phyloP scores from a whole-genome alignment of 2,888 invertebrate species.

The Acholoe squamosa region DNA sequence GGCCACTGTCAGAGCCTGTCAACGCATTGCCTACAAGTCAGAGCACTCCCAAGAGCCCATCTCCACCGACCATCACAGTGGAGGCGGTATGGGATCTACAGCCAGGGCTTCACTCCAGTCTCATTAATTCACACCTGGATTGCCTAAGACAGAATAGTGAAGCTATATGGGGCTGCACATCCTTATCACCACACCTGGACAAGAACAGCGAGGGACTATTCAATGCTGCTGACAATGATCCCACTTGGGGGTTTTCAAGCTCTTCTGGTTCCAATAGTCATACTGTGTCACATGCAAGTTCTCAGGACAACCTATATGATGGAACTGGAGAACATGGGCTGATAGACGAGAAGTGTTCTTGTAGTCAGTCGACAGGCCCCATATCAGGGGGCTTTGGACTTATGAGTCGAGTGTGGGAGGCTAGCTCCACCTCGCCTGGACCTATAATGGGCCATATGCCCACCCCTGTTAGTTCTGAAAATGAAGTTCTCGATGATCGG shows the following conservation, averaged over 20 bases:
- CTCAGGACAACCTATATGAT: constrained; percentile 28
- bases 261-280: constrained; percentile 23
- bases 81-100: constrained; percentile 29
- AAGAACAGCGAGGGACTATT: background rate
- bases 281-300: constrained; percentile 26
- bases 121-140: background rate
- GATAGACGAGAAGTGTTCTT: background rate
- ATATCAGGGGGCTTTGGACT: constrained; percentile 47
- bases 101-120: background rate
- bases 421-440: background rate
- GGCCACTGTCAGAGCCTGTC: background rate
- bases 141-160: background rate
- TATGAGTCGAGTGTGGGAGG: constrained; percentile 42
- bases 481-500: constrained; percentile 62
- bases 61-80: background rate
- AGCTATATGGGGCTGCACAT: constrained; percentile 14
- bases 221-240: background rate
- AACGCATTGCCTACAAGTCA: background rate
- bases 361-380: background rate
- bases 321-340: background rate
- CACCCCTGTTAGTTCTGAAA: constrained; percentile 64
- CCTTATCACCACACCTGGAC: background rate
- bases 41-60: background rate
- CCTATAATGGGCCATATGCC: constrained; percentile 5
- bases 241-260: constrained; percentile 31